Evolutionary conservation across 2,113 vertebrate species (phyloP), one percentile per base, ranked within the genome.

Genomic region (Phylloscopus trochilus): DNA sequence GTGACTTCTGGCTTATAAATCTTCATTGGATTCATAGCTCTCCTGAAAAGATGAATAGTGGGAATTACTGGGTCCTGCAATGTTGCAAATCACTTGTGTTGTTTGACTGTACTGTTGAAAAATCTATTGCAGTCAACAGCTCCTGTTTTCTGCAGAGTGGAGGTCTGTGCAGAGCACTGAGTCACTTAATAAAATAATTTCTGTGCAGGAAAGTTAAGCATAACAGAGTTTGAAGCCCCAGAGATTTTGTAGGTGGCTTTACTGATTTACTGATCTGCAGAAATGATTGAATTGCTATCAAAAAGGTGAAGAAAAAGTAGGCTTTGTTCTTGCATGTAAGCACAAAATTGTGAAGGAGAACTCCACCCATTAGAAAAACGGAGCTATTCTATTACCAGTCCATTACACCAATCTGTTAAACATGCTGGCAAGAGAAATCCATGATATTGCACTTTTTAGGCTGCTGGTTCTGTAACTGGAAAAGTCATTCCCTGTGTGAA

Each of bases 1-100:
- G 63, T 74, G 93, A 87, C 74, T 95, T 94, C 94, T 74, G 28
- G 11, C 78, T 72, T 91, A 87, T 92, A 95, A 94, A 97, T 97
- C 92, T 96, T 96, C 94, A 67, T 63, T 85, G 89, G 72, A 93
- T 96, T 96, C 35, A 82, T 66, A 55, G 56, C 49, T 92, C 76
- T 87, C 69, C 87, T 88, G 63, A 68, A 72, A 43, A 94, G 49
- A 63, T 85, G 69, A 90, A 95, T 90, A 82, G 59, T 67, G 90
- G 83, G 78, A 96, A 97, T 95, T 88, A 76, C 73, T 70, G 44
- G 24, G 49, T 85, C 86, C 75, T 73, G 88, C 90, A 66, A 67
- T 85, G 58, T 67, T 92, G 63, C 92, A 90, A 90, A 96, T 97
- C 86, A 89, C 30, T 82, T 64, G 44, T 79, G 86, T 68, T 96